These are phyloP conservation scores for Sinella curviseta DNA, from an alignment of 1,140 invertebrate species.

Conservation along the genomic window DNA sequence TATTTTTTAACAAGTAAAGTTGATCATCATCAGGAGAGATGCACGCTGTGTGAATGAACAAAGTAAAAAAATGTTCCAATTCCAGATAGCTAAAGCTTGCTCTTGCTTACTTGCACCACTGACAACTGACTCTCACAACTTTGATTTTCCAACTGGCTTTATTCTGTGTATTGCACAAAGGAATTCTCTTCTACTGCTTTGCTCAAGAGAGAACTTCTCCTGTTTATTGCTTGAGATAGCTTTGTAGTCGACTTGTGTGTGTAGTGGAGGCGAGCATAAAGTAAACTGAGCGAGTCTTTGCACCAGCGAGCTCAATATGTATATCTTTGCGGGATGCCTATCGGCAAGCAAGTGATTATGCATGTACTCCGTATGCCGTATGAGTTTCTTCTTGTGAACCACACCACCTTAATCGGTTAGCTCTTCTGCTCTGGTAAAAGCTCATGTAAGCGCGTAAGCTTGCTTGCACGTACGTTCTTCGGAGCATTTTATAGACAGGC, in stretches of 20 bases:
- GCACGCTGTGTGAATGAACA: background rate
- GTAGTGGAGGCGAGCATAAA: slow-evolving; percentile 18
- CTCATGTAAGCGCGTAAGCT: background rate
- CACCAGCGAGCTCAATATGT: background rate
- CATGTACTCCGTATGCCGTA: background rate
- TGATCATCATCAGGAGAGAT: background rate
- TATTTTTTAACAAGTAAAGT: background rate
- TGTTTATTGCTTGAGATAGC: too few relatives aligned
- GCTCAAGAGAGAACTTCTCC: too few relatives aligned
- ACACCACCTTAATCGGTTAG: background rate
- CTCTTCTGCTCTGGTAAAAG: too few relatives aligned
- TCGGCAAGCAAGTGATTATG: background rate
- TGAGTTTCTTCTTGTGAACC: background rate
- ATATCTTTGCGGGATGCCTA: background rate
- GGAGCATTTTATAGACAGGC: background rate
- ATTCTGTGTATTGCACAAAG: background rate
- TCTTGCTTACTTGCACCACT: background rate
- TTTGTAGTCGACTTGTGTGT: background rate
- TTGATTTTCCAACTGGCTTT: background rate
- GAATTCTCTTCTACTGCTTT: background rate
- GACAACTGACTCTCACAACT: background rate
- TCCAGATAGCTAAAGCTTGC: background rate
- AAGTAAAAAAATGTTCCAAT: background rate
- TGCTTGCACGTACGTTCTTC: background rate
- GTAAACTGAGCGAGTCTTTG: background rate